Evolutionary conservation across 2,888 invertebrate species (phyloP).

Genomic region (Herminia tarsipennalis): DNA sequence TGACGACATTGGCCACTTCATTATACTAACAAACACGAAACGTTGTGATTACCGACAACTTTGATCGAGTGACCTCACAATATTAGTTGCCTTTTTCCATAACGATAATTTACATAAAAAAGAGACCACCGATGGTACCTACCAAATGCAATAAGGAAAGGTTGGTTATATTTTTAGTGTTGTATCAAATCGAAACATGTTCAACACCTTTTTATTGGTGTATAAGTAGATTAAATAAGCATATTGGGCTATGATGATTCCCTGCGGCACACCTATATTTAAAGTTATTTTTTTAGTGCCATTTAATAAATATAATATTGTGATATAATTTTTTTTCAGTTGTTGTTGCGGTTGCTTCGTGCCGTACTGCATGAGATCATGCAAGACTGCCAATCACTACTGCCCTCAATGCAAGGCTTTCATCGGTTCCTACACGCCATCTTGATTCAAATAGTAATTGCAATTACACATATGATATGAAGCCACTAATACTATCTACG

Average conservation of each 20-base stretch:
- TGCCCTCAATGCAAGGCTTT: constrained; percentile 79
- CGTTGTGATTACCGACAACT: too few relatives aligned
- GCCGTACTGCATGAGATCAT: constrained; percentile 81
- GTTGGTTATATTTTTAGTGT: too few relatives aligned
- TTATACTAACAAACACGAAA: not conserved
- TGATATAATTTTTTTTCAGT: constrained; percentile 64
- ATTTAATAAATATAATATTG: not conserved
- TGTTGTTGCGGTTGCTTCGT: constrained; percentile 79
- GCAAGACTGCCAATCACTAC: constrained; percentile 85
- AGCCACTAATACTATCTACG: not conserved
- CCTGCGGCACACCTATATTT: too few relatives aligned
- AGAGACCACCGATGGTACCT: too few relatives aligned
- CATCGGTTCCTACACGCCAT: constrained; percentile 71
- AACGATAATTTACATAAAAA: too few relatives aligned
- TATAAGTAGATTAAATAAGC: too few relatives aligned
- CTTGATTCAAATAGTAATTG: constrained; percentile 52
- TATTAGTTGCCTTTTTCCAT: too few relatives aligned
- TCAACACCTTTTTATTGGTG: too few relatives aligned
- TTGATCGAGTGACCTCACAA: too few relatives aligned
- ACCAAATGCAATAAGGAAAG: too few relatives aligned
- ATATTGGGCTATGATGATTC: too few relatives aligned
- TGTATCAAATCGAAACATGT: too few relatives aligned
- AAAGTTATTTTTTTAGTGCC: not conserved
- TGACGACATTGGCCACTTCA: not conserved
- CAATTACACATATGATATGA: not conserved